Evolutionary conservation across 2,797 vertebrate species (phyloP).

Genomic region (Holocentrus rufus): DNA sequence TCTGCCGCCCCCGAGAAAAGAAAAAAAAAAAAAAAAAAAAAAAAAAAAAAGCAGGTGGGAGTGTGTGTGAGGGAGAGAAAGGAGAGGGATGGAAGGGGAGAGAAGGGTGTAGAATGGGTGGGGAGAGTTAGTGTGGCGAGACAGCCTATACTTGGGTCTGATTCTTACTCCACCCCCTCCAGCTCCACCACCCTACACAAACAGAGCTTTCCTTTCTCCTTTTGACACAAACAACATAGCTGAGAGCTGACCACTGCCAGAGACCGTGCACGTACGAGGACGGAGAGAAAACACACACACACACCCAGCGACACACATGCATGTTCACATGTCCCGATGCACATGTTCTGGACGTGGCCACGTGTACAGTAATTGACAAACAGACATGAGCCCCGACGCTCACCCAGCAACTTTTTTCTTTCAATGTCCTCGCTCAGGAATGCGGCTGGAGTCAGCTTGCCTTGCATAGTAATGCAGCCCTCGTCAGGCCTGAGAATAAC

Average conservation of each 20-base stretch:
- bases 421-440: conserved; percentile 56
- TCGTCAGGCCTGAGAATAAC: conserved; percentile 55
- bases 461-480: conserved; percentile 54
- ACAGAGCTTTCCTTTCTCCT: conserved; percentile 85
- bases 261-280: conserved; percentile 33
- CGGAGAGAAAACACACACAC: conserved; percentile 1
- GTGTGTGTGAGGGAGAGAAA: conserved; percentile 20
- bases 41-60: conserved; percentile 65
- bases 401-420: conserved; percentile 38
- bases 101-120: conserved; percentile 76
- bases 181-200: conserved; percentile 82
- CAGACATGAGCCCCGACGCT: conserved; percentile 11
- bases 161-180: conserved; percentile 85
- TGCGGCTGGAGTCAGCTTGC: conserved; percentile 54
- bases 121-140: conserved; percentile 85
- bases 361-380: conserved; percentile 33
- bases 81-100: conserved; percentile 23
- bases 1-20: conserved; percentile 50
- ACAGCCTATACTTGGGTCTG: conserved; percentile 86
- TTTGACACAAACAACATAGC: conserved; percentile 76
- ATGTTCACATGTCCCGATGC: conserved; percentile 48
- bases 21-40: no score
- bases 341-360: conserved; percentile 7
- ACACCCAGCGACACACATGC: conserved; percentile 11
- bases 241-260: conserved; percentile 57